A percentile compares a stretch with the other conserved stretches of the same genome.
These are phyloP conservation scores for Pachypanchax playfairii DNA, from an alignment of 2,113 vertebrate genomes.

Conservation along the genomic window DNA sequence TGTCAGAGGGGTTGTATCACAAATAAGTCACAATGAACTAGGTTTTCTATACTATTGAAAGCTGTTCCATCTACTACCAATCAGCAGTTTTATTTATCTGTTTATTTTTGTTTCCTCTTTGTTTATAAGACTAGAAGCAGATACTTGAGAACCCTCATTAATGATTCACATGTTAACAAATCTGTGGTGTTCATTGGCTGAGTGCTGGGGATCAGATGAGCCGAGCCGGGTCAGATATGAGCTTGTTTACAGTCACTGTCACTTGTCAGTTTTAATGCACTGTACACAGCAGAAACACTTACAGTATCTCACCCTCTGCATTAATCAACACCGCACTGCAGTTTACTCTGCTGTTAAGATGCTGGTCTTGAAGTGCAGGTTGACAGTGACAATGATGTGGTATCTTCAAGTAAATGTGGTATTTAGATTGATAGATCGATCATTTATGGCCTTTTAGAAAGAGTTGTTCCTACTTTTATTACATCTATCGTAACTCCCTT, in stretches of 20 bases:
- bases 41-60: conserved; percentile 18
- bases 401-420: no score
- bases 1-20: conserved; percentile 11
- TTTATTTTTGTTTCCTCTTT: conserved; percentile 5
- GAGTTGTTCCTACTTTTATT: no score
- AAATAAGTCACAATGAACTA: conserved; percentile 29
- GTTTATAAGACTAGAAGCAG: conserved; percentile 45
- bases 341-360: conserved; percentile 50
- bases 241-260: conserved; percentile 71
- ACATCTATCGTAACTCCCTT: no score
- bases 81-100: conserved; percentile 37
- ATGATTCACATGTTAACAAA: conserved; percentile 74
- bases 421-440: no score
- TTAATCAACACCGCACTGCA: conserved; percentile 51
- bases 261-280: conserved; percentile 65
- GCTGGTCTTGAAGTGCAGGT: conserved; percentile 36
- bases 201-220: conserved; percentile 70
- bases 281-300: conserved; percentile 46
- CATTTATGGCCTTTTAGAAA: no score
- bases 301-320: conserved; percentile 67
- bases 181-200: conserved; percentile 75
- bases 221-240: conserved; percentile 55
- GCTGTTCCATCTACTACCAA: conserved; percentile 27
- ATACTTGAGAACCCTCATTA: conserved; percentile 62
- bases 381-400: not conserved